A percentile compares a stretch with the other conserved stretches of the same genome.
Conservation (phyloP, 2,113 vertebrate species). For the Micronycteris hirsuta region DNA sequence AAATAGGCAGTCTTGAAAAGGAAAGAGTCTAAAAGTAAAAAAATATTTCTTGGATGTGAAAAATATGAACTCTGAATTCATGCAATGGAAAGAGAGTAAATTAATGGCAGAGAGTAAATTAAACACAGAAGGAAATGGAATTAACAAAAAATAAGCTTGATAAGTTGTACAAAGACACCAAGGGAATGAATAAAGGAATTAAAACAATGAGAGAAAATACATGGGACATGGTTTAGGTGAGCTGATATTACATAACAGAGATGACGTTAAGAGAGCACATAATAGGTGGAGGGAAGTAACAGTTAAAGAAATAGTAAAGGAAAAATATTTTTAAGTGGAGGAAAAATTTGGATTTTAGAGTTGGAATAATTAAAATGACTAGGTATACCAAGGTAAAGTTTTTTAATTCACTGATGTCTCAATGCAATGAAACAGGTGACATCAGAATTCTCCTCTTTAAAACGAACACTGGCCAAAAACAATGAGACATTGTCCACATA, state of each 20-base stretch:
- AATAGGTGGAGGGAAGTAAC: neutral
- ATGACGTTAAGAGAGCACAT: neutral
- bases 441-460: neutral
- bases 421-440: neutral
- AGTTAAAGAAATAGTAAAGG: slow-evolving; percentile 1
- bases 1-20: neutral
- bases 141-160: neutral
- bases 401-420: neutral
- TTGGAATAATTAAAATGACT: neutral
- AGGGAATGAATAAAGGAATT: neutral
- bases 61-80: neutral
- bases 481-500: neutral
- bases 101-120: neutral
- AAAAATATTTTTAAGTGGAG: neutral
- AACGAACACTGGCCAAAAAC: neutral
- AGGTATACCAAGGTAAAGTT: neutral
- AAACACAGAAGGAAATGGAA: neutral
- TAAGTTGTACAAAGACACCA: neutral
- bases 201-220: neutral
- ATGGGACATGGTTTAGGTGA: neutral
- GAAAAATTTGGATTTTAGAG: neutral
- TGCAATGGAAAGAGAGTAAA: neutral
- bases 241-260: neutral
- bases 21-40: neutral
- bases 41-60: neutral